Evolutionary conservation across 2,797 vertebrate species (phyloP).

Genomic region (Dromococcyx pavoninus): DNA sequence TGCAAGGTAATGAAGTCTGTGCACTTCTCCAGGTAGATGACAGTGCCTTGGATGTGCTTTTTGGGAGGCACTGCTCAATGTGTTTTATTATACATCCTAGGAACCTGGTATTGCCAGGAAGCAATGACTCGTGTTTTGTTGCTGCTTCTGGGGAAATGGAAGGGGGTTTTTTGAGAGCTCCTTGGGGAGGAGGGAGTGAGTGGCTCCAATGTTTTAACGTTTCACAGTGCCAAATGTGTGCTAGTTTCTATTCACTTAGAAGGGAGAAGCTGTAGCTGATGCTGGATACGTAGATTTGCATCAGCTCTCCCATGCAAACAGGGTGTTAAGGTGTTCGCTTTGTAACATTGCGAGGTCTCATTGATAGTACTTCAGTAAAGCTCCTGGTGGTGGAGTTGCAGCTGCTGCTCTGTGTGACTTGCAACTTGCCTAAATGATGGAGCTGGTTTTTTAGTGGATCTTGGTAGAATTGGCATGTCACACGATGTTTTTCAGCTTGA

Average conservation of each 20-base stretch:
- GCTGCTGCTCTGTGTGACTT: not conserved
- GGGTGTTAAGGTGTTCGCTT: not conserved
- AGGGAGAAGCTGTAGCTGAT: not conserved
- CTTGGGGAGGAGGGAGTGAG: accelerated
- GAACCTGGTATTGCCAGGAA: not conserved
- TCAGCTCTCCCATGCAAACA: not conserved
- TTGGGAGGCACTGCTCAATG: not conserved
- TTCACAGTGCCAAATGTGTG: not conserved
- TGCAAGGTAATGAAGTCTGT: not conserved
- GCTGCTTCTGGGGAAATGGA: not conserved
- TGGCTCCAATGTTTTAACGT: not conserved
- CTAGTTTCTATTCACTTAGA: not conserved
- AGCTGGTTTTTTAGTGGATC: not conserved
- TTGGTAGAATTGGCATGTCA: not conserved
- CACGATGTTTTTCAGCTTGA: constrained; percentile 79
- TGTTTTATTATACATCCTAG: not conserved
- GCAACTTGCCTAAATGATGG: not conserved
- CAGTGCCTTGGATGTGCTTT: not conserved
- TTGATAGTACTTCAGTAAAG: not conserved
- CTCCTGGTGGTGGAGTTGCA: not conserved
- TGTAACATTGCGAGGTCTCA: not conserved
- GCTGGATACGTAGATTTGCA: not conserved
- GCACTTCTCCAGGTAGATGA: not conserved
- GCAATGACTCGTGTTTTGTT: not conserved
- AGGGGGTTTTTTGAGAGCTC: not conserved